Evolutionary conservation across 2,797 vertebrate species (phyloP).

Genomic region (Mus minutoides): DNA sequence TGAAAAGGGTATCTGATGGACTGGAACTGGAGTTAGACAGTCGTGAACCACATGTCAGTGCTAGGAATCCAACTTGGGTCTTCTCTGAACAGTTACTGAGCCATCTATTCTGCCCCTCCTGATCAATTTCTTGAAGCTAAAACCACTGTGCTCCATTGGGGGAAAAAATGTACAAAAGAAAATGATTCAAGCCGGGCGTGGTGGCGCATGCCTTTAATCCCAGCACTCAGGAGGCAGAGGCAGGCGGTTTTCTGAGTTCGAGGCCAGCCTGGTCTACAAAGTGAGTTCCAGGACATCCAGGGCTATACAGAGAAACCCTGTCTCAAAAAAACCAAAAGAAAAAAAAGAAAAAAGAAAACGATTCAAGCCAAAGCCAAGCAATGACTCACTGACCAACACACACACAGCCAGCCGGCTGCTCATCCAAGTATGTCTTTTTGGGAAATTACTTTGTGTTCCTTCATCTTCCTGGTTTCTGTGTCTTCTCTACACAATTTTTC

Average conservation of each 20-base stretch:
- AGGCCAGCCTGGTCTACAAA: too few species aligned
- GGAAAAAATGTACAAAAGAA: slow-evolving; percentile 6
- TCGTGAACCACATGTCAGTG: background rate
- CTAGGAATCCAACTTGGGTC: background rate
- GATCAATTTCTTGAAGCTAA: slow-evolving; percentile 49
- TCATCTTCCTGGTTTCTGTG: background rate
- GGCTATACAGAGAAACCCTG: too few species aligned
- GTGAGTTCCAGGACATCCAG: too few species aligned
- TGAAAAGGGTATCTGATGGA: background rate
- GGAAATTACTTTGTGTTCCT: slow-evolving; percentile 14
- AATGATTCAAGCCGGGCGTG: slow-evolving; percentile 54
- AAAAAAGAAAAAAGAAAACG: slow-evolving; percentile 61
- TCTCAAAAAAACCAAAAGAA: too few species aligned
- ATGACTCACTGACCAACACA: background rate
- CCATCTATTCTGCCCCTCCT: background rate
- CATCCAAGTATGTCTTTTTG: background rate
- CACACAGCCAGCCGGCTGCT: background rate
- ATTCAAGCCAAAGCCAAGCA: slow-evolving; percentile 39
- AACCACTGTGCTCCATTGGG: slow-evolving; percentile 16
- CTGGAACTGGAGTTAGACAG: background rate
- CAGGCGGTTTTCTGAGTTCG: too few species aligned
- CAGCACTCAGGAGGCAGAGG: too few species aligned
- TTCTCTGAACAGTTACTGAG: background rate
- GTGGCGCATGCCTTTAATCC: too few species aligned
- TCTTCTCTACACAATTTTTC: slow-evolving; percentile 3